Evolutionary conservation across 1,140 invertebrate species (phyloP).

Genomic region (Brachionus manjavacas): DNA sequence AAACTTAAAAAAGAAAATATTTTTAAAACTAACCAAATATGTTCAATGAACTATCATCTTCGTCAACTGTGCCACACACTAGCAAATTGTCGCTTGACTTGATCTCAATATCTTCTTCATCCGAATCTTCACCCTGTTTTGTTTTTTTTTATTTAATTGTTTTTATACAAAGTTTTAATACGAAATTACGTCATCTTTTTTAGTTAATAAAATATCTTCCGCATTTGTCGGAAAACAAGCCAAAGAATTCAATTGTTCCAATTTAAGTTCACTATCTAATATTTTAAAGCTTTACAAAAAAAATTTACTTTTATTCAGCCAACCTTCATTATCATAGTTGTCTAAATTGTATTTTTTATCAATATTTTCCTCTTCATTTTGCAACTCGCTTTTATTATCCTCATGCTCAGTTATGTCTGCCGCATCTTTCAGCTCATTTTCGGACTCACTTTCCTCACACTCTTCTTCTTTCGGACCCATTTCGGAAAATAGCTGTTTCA

Average conservation of each 20-base stretch:
- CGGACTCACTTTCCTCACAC: background rate
- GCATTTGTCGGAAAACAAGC: slow-evolving; percentile 2
- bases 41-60: slow-evolving; percentile 18
- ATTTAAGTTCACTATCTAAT: slow-evolving; percentile 22
- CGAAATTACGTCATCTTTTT: slow-evolving; percentile 34
- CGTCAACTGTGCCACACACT: slow-evolving; percentile 19
- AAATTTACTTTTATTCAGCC: background rate
- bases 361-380: background rate
- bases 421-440: background rate
- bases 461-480: background rate
- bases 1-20: background rate
- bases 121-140: slow-evolving; percentile 32
- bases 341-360: slow-evolving; percentile 40
- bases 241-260: background rate
- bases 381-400: background rate
- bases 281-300: background rate
- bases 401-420: background rate
- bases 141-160: background rate
- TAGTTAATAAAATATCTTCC: background rate
- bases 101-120: slow-evolving; percentile 31
- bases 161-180: background rate
- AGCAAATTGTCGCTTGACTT: slow-evolving; percentile 21
- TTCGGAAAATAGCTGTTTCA: slow-evolving; percentile 23
- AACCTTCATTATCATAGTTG: slow-evolving; percentile 25
- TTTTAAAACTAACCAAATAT: slow-evolving; percentile 8